Evolutionary conservation across 2,113 vertebrate species (phyloP), one percentile per base, ranked within the genome.

Genomic region (Vulpes ferrilata): DNA sequence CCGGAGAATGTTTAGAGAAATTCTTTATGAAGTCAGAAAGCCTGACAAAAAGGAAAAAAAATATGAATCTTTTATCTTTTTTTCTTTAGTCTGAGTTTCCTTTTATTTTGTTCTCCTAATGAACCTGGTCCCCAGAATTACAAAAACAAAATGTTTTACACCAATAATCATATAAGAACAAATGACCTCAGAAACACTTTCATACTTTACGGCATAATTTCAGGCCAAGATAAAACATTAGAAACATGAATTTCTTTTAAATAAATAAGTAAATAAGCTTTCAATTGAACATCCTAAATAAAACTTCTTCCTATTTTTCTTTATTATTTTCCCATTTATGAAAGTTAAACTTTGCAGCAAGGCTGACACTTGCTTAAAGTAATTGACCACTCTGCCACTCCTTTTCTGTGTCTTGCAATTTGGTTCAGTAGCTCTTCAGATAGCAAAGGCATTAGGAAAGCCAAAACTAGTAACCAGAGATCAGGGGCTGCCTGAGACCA

Each of bases 401-500:
- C 62, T 92, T 97, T 96, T 92, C 90, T 84, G 64, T 97, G 83
- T 95, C 96, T 96, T 95, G 55, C 48, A 97, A 96, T 96, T 94
- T 82, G 90, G 71, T 96, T 93, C 2, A 27, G 95, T 93, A 78
- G 78, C 51, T 94, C 71, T 87, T 96, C 55, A n/a, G 27, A 85
- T 10, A 87, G n/a, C 83, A 96, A 97, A 11, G 30, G 23, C 12
- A 76, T 59, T 96, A 80, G 5, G 25, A 88, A 98, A 97, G 78
- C 48, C 92, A 97, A 97, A 98, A 95, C 98, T 98, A 98, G 98
- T 97, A 98, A 95, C 93, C 97, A 97, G 91, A 90, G 95, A 97
- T 88, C 82, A 97, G 84, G 79, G 93, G 62, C 90, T 97, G 86
- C 97, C 90, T 1, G n/a, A 96, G 88, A 96, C 96, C 86, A 51